These are phyloP conservation scores for Boulengerochromis microlepis DNA, from an alignment of 2,113 vertebrate genomes.

Conservation along the genomic window DNA sequence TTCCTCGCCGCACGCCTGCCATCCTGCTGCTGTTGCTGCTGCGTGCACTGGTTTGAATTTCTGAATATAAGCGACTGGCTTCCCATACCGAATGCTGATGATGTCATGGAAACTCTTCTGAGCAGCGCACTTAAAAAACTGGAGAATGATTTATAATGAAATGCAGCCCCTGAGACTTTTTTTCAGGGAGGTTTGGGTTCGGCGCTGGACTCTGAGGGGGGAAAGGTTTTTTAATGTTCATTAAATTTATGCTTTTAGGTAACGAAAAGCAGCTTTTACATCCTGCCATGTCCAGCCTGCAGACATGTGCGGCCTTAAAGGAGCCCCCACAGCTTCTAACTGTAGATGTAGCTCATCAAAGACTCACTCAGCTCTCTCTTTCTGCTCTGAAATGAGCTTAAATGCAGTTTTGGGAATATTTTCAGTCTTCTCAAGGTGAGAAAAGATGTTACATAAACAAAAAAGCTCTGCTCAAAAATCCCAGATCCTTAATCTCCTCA, in stretches of 20 bases:
- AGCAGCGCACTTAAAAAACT: constrained; percentile 51
- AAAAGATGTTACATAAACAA: not conserved
- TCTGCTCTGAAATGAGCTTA: not conserved
- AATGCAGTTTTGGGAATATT: not conserved
- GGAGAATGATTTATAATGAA: constrained; percentile 67
- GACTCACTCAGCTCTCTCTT: not conserved
- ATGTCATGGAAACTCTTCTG: constrained; percentile 71
- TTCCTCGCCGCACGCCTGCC: not conserved
- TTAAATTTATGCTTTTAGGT: constrained; percentile 21
- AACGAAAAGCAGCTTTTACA: constrained; percentile 24
- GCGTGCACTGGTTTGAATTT: constrained; percentile 62
- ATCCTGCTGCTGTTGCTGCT: constrained; percentile 30
- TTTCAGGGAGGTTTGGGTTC: not conserved
- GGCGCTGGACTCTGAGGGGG: not conserved
- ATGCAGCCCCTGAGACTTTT: constrained; percentile 30
- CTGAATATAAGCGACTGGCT: constrained; percentile 57
- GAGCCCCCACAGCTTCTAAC: not conserved
- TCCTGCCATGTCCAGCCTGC: not conserved
- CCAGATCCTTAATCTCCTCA: not conserved
- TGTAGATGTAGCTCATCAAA: not conserved
- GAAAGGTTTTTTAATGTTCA: constrained; percentile 5
- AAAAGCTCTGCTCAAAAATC: not conserved
- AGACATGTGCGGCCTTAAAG: not conserved
- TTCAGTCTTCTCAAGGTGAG: not conserved
- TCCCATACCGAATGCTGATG: constrained; percentile 65